Evolutionary conservation across 1,140 invertebrate species (phyloP).

Genomic region (Heliothis subflexa): DNA sequence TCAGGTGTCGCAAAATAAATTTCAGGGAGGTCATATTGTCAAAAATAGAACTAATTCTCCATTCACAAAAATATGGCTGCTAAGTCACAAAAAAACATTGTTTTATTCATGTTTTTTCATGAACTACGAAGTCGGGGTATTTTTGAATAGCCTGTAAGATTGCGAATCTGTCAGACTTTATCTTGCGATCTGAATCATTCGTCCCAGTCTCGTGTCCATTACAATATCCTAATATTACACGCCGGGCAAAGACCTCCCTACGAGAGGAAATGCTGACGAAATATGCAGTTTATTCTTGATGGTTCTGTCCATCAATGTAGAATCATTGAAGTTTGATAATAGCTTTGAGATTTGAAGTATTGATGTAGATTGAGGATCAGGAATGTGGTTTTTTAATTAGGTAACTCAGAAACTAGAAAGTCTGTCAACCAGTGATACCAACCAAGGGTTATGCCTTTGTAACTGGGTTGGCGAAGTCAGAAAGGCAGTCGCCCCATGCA

Average conservation of each 20-base stretch:
- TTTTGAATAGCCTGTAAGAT: background rate
- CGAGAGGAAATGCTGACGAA: background rate
- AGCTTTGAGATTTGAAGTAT: too few relatives aligned
- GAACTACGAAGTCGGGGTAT: background rate
- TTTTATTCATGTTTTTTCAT: background rate
- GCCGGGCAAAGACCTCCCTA: conserved; percentile 5
- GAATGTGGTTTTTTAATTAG: too few relatives aligned
- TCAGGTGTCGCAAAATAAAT: too few relatives aligned
- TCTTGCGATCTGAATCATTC: conserved; percentile 5
- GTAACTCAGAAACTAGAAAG: too few relatives aligned
- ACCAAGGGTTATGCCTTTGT: too few relatives aligned
- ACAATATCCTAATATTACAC: conserved; percentile 2
- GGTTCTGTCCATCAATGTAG: background rate
- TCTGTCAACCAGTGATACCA: too few relatives aligned
- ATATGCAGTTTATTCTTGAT: background rate
- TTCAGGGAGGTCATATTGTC: background rate
- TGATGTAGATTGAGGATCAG: too few relatives aligned
- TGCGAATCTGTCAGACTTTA: background rate
- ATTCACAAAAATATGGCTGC: background rate
- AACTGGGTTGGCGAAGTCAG: too few relatives aligned
- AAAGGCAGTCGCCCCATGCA: too few relatives aligned
- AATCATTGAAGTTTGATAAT: background rate
- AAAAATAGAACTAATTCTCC: background rate
- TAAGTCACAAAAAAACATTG: conserved; percentile 3
- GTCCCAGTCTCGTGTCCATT: background rate